A percentile compares a stretch with the other conserved stretches of the same genome.
Evolutionary conservation across 2,113 vertebrate genomes (phyloP).

Genomic region (Xiphorhynchus elegans): DNA sequence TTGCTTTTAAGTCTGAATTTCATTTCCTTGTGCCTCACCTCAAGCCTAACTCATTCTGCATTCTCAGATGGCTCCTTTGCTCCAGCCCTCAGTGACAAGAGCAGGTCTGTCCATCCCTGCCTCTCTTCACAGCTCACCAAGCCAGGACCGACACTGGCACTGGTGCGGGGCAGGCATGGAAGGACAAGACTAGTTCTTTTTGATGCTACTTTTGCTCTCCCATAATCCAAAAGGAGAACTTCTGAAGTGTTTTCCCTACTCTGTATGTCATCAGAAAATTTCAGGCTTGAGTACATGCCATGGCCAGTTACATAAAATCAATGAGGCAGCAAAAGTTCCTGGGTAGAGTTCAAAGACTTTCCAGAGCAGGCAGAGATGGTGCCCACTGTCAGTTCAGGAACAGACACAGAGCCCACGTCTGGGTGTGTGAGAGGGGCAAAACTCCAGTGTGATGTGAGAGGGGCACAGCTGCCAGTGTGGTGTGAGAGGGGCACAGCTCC

Average conservation of each 20-base stretch:
- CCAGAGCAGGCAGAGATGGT: not conserved
- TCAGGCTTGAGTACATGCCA: not conserved
- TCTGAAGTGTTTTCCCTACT: not conserved
- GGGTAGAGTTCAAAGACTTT: not conserved
- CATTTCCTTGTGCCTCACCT: not conserved
- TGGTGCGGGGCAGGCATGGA: accelerated
- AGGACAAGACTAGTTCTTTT: not conserved
- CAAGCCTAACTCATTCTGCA: not conserved
- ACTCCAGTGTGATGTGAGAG: not conserved
- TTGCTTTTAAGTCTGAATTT: not conserved
- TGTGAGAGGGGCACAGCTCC: too few species aligned
- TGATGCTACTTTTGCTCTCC: not conserved
- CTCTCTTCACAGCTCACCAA: not conserved
- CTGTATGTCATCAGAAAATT: not conserved
- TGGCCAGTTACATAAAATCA: not conserved
- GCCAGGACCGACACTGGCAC: not conserved
- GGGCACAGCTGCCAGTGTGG: not conserved
- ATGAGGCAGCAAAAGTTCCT: not conserved
- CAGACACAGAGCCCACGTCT: not conserved
- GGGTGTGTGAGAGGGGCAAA: not conserved
- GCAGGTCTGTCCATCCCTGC: not conserved
- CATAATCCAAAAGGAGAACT: not conserved
- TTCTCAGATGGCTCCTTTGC: not conserved
- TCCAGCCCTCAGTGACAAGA: not conserved
- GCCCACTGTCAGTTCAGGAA: not conserved